phyloP scores from a whole-genome alignment of 2,888 invertebrate species.

The Athetis lepigone region DNA sequence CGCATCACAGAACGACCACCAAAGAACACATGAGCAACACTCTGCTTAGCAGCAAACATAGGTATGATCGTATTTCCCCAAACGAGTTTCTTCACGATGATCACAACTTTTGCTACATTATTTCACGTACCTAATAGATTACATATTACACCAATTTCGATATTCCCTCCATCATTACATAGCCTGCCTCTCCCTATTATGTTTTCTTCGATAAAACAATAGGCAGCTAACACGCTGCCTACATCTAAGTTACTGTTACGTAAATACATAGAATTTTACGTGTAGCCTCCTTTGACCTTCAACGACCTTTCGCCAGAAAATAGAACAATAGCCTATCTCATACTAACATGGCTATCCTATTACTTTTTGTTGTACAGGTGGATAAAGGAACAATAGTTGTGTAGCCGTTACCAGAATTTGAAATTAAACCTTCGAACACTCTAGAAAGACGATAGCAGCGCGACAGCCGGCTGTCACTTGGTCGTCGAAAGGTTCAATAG shows the following conservation, averaged over 20 bases:
- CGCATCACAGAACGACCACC: too few relatives aligned
- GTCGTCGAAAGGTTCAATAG: too few relatives aligned
- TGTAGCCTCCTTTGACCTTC: slow-evolving; percentile 15
- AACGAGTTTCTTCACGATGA: too few relatives aligned
- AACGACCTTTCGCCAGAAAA: slow-evolving; percentile 12
- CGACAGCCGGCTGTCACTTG: too few relatives aligned
- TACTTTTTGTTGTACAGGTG: slow-evolving; percentile 19
- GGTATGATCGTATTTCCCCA: too few relatives aligned
- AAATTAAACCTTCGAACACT: too few relatives aligned
- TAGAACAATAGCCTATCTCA: slow-evolving; percentile 29
- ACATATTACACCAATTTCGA: slow-evolving; percentile 3
- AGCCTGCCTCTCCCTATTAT: slow-evolving; percentile 5
- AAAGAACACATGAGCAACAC: too few relatives aligned
- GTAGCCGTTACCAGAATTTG: not conserved
- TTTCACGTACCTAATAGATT: not conserved
- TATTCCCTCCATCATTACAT: not conserved
- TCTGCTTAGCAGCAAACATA: too few relatives aligned
- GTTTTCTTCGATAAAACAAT: slow-evolving; percentile 28
- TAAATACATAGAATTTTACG: slow-evolving; percentile 27
- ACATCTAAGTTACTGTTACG: slow-evolving; percentile 16
- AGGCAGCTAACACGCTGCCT: slow-evolving; percentile 6
- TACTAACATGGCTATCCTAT: slow-evolving; percentile 19
- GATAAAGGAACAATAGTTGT: slow-evolving; percentile 12
- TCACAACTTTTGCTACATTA: too few relatives aligned
- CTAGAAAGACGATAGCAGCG: too few relatives aligned